phyloP scores from a whole-genome alignment of 2,113 vertebrate species.

The Xerus inauris region DNA sequence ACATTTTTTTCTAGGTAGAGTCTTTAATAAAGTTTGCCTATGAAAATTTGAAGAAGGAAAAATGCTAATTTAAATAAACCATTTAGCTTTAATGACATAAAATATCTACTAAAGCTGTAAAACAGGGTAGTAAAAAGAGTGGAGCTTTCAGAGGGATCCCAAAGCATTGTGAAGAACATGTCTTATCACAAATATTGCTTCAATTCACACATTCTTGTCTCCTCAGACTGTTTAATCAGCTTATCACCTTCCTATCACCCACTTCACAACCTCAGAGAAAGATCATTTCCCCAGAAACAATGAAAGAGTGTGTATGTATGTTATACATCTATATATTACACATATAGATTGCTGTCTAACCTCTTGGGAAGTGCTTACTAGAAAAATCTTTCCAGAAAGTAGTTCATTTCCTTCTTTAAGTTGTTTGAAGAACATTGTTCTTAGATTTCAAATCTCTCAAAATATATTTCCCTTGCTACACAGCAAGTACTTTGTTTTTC shows the following conservation, averaged over 20 bases:
- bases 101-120: background rate
- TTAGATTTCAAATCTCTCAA: slow-evolving; percentile 74
- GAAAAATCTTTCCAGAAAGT: slow-evolving; percentile 74
- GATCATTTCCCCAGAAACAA: slow-evolving; percentile 74
- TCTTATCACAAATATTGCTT: slow-evolving; percentile 30
- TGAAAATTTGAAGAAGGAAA: background rate
- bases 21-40: slow-evolving; percentile 10
- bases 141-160: background rate
- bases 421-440: slow-evolving; percentile 69
- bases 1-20: slow-evolving; percentile 9
- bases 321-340: slow-evolving; percentile 39
- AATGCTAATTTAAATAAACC: background rate
- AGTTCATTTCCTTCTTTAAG: slow-evolving; percentile 77
- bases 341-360: slow-evolving; percentile 70
- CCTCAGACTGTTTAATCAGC: slow-evolving; percentile 35
- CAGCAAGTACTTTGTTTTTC: slow-evolving; percentile 78
- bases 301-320: background rate
- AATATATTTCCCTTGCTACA: slow-evolving; percentile 80
- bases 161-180: background rate
- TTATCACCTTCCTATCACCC: slow-evolving; percentile 42
- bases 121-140: background rate
- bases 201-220: slow-evolving; percentile 27
- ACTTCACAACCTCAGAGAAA: slow-evolving; percentile 76
- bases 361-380: slow-evolving; percentile 68
- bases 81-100: slow-evolving; percentile 48